Percentiles rank a stretch among this genome's conserved stretches.
Conservation (phyloP, 2,113 vertebrate species). For the Phaethon lepturus region DNA sequence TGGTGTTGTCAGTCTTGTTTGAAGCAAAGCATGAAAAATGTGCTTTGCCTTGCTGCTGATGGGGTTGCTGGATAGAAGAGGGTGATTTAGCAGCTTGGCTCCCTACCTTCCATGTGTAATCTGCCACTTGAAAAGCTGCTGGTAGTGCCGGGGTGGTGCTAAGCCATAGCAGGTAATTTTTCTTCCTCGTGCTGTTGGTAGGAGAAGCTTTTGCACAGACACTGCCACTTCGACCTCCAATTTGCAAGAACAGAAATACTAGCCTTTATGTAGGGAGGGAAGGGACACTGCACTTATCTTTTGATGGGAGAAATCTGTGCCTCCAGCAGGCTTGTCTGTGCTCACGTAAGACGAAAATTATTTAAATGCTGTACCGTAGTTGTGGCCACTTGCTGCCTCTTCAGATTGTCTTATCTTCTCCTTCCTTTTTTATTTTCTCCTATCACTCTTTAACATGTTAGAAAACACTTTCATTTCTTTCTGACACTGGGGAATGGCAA, state of each 20-base stretch:
- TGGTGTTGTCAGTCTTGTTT: neutral
- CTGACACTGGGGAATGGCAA: neutral
- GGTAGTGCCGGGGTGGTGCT: neutral
- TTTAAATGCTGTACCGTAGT: neutral
- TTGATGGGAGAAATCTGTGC: neutral
- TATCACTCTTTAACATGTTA: neutral
- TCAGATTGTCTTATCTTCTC: neutral
- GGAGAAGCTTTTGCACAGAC: neutral
- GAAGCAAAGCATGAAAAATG: neutral
- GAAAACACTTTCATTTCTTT: neutral
- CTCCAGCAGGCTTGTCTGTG: neutral
- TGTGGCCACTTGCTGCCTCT: neutral
- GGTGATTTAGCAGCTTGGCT: neutral
- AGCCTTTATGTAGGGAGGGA: neutral
- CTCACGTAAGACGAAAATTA: neutral
- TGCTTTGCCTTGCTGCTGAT: neutral
- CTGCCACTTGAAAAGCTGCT: constrained; percentile 13
- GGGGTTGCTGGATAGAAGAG: neutral
- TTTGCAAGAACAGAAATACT: neutral
- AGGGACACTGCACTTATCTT: neutral
- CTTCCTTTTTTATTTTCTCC: neutral
- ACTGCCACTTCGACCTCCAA: neutral
- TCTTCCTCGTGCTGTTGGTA: neutral
- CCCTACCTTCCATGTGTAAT: neutral
- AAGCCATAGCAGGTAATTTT: neutral